Percentiles rank a stretch among this genome's conserved stretches.
phyloP scores from a whole-genome alignment of 2,888 invertebrate genomes.

The Harpalus rufipes region DNA sequence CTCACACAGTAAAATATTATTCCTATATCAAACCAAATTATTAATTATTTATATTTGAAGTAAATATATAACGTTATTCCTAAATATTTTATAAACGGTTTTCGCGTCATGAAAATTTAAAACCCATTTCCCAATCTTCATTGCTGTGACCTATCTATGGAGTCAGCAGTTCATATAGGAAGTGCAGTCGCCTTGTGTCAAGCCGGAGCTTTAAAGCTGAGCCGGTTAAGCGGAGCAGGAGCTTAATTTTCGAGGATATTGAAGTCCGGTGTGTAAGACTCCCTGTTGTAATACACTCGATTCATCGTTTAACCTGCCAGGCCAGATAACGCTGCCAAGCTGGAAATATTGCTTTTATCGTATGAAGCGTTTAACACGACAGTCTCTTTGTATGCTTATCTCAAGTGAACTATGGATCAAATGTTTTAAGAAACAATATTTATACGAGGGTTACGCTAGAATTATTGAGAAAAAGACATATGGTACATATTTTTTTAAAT shows the following conservation, averaged over 20 bases:
- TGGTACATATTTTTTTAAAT: no score
- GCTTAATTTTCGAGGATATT: slow-evolving; percentile 56
- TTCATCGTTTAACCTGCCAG: slow-evolving; percentile 34
- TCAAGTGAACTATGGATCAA: no score
- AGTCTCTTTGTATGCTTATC: no score
- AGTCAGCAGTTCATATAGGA: slow-evolving; percentile 11
- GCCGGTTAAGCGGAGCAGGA: slow-evolving; percentile 32
- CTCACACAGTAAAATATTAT: no score
- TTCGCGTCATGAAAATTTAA: no score
- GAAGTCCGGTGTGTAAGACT: slow-evolving; percentile 42
- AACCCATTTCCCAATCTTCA: not conserved
- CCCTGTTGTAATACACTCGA: slow-evolving; percentile 45
- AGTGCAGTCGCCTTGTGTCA: not conserved
- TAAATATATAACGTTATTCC: no score
- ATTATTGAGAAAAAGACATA: no score
- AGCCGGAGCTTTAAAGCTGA: not conserved
- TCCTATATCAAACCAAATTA: no score
- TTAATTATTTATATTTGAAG: no score
- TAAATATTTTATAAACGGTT: no score
- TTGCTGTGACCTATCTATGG: not conserved
- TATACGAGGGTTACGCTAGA: no score
- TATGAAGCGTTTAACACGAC: not conserved
- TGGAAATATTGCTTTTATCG: slow-evolving; percentile 35
- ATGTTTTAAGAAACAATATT: no score
- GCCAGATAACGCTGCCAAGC: slow-evolving; percentile 31